A percentile compares a stretch with the other conserved stretches of the same genome.
Evolutionary conservation across 2,113 vertebrate genomes (phyloP).

Genomic region (Chauna torquata): DNA sequence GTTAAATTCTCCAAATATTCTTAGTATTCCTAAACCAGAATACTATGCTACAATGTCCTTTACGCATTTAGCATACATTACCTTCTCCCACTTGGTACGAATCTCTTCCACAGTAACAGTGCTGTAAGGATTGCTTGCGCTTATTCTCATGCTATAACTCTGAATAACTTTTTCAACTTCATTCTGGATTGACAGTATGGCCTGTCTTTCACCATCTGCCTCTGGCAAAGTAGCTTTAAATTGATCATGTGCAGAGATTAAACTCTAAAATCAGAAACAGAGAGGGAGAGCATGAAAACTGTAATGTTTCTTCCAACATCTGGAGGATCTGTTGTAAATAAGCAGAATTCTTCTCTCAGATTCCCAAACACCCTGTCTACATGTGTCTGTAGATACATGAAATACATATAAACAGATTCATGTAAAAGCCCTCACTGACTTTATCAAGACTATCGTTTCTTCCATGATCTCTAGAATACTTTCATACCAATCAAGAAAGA

Average conservation of each 20-base stretch:
- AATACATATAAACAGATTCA: not conserved
- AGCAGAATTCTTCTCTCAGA: not conserved
- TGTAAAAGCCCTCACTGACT: not conserved
- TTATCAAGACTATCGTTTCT: not conserved
- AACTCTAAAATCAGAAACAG: slow-evolving; percentile 78
- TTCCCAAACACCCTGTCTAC: not conserved
- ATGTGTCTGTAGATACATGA: not conserved
- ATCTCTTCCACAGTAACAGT: slow-evolving; percentile 89
- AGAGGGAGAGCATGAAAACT: not conserved
- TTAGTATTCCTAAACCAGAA: not conserved
- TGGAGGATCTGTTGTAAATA: not conserved
- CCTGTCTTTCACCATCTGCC: slow-evolving; percentile 92
- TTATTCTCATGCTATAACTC: slow-evolving; percentile 91
- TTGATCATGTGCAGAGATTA: slow-evolving; percentile 93
- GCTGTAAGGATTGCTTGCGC: slow-evolving; percentile 90
- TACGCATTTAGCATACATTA: slow-evolving; percentile 45
- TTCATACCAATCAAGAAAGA: not conserved
- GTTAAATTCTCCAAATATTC: not conserved
- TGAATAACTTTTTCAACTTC: slow-evolving; percentile 97
- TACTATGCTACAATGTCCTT: not conserved
- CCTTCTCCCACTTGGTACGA: slow-evolving; percentile 96
- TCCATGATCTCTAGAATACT: not conserved
- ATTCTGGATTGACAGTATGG: slow-evolving; percentile 93
- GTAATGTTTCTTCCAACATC: not conserved
- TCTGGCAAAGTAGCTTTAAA: slow-evolving; percentile 89